phyloP scores from a whole-genome alignment of 2,888 invertebrate genomes.

The Hyposoter dolosus region DNA sequence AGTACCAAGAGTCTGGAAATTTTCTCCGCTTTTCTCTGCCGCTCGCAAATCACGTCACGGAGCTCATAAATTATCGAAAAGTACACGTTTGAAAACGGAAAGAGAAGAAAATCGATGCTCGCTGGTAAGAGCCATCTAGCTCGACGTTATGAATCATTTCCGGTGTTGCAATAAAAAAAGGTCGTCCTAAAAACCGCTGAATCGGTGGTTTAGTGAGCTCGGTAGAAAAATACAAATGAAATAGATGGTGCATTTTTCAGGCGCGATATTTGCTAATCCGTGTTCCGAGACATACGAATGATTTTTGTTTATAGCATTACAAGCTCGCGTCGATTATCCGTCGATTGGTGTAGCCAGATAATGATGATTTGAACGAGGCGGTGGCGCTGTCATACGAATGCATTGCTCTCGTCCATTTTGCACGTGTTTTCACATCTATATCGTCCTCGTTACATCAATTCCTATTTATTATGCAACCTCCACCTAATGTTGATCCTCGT shows the following conservation, averaged over 20 bases:
- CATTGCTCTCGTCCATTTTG: constrained; percentile 35
- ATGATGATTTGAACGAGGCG: constrained; percentile 62
- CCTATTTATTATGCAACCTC: constrained; percentile 22
- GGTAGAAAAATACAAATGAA: neutral
- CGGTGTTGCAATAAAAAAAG: neutral
- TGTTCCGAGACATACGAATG: neutral
- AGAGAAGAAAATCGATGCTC: constrained; percentile 1
- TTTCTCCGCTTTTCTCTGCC: constrained; percentile 11
- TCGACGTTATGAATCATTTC: neutral
- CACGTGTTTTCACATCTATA: constrained; percentile 24
- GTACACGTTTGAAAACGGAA: neutral
- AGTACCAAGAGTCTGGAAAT: constrained; percentile 1
- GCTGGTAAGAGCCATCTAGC: neutral
- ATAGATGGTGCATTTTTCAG: neutral
- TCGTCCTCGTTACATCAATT: constrained; percentile 5
- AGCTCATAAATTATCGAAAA: constrained; percentile 14
- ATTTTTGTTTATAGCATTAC: constrained; percentile 8
- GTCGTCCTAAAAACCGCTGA: neutral
- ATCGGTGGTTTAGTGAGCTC: neutral
- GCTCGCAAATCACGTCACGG: neutral
- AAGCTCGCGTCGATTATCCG: constrained; percentile 31
- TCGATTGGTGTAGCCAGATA: constrained; percentile 63
- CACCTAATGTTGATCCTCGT: constrained; percentile 28
- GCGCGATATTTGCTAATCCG: neutral
- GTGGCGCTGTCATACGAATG: constrained; percentile 46